Percentiles rank a stretch among this genome's conserved stretches.
Evolutionary conservation across 2,888 invertebrate genomes (phyloP).

Genomic region (Cremastobaeus sp.): DNA sequence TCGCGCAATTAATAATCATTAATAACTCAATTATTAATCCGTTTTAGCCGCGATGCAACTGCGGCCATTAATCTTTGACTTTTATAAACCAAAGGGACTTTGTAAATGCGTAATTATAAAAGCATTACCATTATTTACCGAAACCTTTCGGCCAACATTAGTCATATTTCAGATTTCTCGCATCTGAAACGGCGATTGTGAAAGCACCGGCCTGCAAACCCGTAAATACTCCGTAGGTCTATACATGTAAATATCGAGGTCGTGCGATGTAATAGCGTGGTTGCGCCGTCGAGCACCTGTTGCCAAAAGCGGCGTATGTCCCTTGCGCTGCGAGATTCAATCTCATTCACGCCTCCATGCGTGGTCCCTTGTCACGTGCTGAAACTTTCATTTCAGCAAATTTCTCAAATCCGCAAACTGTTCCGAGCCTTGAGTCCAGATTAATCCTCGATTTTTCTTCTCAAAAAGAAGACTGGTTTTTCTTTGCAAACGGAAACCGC

Average conservation of each 20-base stretch:
- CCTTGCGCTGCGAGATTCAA: slow-evolving; percentile 35
- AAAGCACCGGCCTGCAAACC: slow-evolving; percentile 18
- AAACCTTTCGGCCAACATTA: slow-evolving; percentile 11
- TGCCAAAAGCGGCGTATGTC: slow-evolving; percentile 61
- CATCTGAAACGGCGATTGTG: no score
- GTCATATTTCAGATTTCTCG: slow-evolving; percentile 22
- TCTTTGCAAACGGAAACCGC: no score
- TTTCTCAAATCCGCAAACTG: slow-evolving; percentile 29
- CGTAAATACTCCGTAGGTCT: slow-evolving; percentile 26
- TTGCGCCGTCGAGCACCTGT: slow-evolving; percentile 68
- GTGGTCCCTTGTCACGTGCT: slow-evolving; percentile 28
- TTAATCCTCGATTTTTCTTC: no score
- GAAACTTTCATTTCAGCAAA: slow-evolving; percentile 28
- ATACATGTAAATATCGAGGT: slow-evolving; percentile 42
- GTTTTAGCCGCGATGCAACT: slow-evolving; percentile 5
- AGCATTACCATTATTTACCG: slow-evolving; percentile 1
- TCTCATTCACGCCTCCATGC: slow-evolving; percentile 57
- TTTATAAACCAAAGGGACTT: slow-evolving; percentile 1
- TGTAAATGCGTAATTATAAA: slow-evolving; percentile 7
- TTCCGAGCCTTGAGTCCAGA: no score
- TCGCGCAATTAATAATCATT: slow-evolving; percentile 40
- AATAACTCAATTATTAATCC: slow-evolving; percentile 38
- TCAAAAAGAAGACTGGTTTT: no score
- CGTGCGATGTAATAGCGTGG: slow-evolving; percentile 49
- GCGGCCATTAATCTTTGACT: slow-evolving; percentile 21